phyloP scores from a whole-genome alignment of 2,797 vertebrate genomes.

The Emys orbicularis region DNA sequence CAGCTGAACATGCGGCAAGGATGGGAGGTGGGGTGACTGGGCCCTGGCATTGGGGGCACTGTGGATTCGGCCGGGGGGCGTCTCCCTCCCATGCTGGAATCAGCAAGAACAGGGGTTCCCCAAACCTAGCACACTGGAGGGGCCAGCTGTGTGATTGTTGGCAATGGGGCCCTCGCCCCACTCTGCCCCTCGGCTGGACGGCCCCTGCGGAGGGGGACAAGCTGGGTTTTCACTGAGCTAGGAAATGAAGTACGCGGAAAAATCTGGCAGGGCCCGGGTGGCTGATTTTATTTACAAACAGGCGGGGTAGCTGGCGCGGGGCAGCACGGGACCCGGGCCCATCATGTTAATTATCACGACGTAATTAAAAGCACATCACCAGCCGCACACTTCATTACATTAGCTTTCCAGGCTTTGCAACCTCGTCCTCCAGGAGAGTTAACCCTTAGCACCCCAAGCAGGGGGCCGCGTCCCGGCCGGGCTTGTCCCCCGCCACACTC shows the following conservation, averaged over 20 bases:
- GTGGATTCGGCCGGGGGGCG: too few relatives aligned
- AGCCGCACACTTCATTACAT: constrained; percentile 81
- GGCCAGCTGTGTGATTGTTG: fast-evolving
- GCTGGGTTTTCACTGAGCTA: background rate
- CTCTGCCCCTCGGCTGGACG: background rate
- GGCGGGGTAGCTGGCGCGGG: constrained; percentile 58
- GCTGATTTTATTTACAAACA: constrained; percentile 69
- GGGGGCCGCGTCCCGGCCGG: background rate
- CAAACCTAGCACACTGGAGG: too few relatives aligned
- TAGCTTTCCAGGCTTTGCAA: constrained; percentile 57
- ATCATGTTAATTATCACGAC: constrained; percentile 81
- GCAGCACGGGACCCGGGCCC: constrained; percentile 64
- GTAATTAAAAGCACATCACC: constrained; percentile 84
- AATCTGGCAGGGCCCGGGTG: background rate
- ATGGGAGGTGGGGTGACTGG: background rate
- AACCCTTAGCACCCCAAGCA: constrained; percentile 33
- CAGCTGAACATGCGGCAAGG: too few relatives aligned
- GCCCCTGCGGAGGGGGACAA: background rate
- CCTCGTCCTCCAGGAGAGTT: constrained; percentile 41
- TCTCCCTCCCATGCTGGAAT: background rate
- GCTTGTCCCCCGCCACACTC: too few relatives aligned
- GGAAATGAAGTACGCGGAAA: background rate
- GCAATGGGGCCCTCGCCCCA: fast-evolving
- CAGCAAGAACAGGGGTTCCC: background rate
- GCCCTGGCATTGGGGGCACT: background rate